These are phyloP conservation scores for Bathynomus jamesi DNA, from an alignment of 1,140 invertebrate genomes.

Conservation along the genomic window DNA sequence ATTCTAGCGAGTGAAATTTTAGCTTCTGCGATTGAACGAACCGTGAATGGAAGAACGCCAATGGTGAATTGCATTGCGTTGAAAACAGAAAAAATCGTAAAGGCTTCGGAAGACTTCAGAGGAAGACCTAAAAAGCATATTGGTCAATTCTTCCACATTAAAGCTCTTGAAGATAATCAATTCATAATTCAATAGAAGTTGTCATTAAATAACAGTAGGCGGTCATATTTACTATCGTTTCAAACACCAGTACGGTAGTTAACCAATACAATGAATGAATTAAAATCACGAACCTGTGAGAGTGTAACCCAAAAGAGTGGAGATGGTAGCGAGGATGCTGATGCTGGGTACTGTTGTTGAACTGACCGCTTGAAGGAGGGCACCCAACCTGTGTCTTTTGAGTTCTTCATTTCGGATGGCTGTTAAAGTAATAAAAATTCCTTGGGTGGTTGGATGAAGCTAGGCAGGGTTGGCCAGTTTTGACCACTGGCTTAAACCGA, in stretches of 20 bases:
- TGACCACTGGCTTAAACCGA: too few species aligned
- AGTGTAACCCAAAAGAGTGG: slow-evolving; percentile 27
- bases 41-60: slow-evolving; percentile 32
- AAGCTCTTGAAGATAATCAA: too few species aligned
- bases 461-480: too few species aligned
- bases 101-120: slow-evolving; percentile 25
- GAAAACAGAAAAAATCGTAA: slow-evolving; percentile 37
- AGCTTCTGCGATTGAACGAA: slow-evolving; percentile 31
- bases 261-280: too few species aligned
- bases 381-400: slow-evolving; percentile 25
- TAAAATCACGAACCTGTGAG: slow-evolving; percentile 21
- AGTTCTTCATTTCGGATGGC: slow-evolving; percentile 19
- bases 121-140: slow-evolving; percentile 15
- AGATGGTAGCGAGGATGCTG: slow-evolving; percentile 27
- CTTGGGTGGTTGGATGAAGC: too few species aligned
- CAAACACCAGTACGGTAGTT: too few species aligned
- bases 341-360: slow-evolving; percentile 26
- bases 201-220: too few species aligned
- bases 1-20: slow-evolving; percentile 27
- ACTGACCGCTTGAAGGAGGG: slow-evolving; percentile 24
- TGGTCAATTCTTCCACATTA: too few species aligned
- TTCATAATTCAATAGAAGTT: too few species aligned
- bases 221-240: too few species aligned
- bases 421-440: too few species aligned
- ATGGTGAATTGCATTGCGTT: slow-evolving; percentile 34